Base-by-base conservation (phyloP, 2,797 vertebrate genomes). In the Galaxias olidus region DNA sequence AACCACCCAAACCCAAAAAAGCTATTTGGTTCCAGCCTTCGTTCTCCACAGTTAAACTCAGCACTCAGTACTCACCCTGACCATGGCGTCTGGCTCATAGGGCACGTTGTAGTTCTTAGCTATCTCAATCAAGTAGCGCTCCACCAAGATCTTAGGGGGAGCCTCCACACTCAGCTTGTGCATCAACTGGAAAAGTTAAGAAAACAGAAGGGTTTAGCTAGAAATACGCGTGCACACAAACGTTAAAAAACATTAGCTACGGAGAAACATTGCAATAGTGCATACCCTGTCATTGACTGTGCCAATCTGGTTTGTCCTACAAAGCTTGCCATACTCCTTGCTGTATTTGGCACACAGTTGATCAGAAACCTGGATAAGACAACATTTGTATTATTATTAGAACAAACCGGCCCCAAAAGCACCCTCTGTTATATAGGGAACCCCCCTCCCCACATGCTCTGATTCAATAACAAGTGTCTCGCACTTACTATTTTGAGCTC, bases 51-150 rank as follows among this genome's bases (percentile, higher is more conserved):
- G 30, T 30, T 30, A 2, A 30, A 30, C 6, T 14, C 4, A 66
- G 47, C 68, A 4, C 52, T 13, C 4, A 42, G 59, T 17, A 19
- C 96, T 93, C 87, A 99, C 98, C 92, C 94, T 94, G 78, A 97
- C 96, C 86, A 98, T 93, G 0, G 97, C 95, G 43, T 99, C 98
- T 4, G 98, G 96, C 48, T 99, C 96, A 44, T 96, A 99, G 0
- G 95, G 96, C 10, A 99, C 96, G 2, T 94, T 99, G 73, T 99
- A 99, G 88, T 99, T 99, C 91, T 99, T 99, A 49, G 98, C 98
- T 7, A 99, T 99, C 89, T 99, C 98, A 1, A 99, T 99, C 81
- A 99, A 90, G 76, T 99, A 99, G 71, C 96, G 93, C 79, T 99
- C 98, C 80, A 99, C 98, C 74, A 99, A 82, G 77, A 99, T 98